phyloP scores from a whole-genome alignment of 53 echinoderm and acorn worm species.

The Henricia sp. region DNA sequence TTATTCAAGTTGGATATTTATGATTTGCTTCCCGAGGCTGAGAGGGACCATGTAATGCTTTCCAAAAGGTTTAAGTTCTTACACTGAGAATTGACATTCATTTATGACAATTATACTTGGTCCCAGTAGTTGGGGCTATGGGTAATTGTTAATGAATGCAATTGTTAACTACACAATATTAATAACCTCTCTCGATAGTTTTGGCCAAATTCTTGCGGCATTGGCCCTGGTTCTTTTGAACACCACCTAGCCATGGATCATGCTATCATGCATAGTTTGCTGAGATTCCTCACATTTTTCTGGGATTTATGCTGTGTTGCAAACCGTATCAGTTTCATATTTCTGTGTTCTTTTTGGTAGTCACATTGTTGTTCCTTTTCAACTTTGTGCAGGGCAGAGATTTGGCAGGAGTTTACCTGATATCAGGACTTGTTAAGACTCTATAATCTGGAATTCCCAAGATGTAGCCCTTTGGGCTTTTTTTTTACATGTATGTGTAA shows the following conservation, averaged over 20 bases:
- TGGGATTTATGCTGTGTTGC: neutral
- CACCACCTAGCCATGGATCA: neutral
- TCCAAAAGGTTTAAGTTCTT: neutral
- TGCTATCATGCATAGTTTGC: neutral
- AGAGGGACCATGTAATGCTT: neutral
- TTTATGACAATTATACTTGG: neutral
- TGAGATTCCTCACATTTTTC: neutral
- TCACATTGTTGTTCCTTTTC: neutral
- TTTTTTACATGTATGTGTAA: no score
- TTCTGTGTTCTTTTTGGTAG: neutral
- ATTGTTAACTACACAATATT: neutral
- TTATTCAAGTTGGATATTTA: neutral
- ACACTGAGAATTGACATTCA: neutral
- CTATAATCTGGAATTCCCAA: no score
- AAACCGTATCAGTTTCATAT: neutral
- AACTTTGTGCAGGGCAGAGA: neutral
- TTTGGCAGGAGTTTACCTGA: conserved; percentile 7
- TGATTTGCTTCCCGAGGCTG: neutral
- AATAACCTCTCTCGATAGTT: neutral
- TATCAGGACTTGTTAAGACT: no score
- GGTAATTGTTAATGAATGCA: neutral
- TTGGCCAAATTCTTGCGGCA: neutral
- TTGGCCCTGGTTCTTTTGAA: neutral
- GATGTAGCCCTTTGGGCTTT: no score
- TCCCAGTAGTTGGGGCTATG: neutral